Percentiles rank a stretch among this genome's conserved stretches.
These are phyloP conservation scores for Protodeltote pygarga DNA, from an alignment of 2,888 invertebrate genomes.

Conservation along the genomic window DNA sequence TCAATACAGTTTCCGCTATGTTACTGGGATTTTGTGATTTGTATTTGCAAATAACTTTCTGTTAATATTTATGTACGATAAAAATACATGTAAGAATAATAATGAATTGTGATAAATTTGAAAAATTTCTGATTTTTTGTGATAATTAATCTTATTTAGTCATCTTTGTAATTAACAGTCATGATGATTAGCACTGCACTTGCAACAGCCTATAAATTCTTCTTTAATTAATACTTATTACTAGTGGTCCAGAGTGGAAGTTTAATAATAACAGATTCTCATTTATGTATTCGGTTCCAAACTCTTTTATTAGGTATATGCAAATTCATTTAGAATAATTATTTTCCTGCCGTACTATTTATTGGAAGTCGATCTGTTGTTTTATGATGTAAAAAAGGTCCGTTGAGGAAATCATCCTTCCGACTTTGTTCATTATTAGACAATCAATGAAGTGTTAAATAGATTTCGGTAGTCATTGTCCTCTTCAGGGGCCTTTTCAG, in stretches of 20 bases:
- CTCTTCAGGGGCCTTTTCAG: conserved; percentile 2
- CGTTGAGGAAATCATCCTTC: conserved; percentile 13
- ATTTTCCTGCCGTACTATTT: background rate
- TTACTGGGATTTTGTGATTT: conserved; percentile 31
- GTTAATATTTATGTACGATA: conserved; percentile 17
- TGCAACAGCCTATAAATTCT: too few species aligned
- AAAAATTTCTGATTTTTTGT: too few species aligned
- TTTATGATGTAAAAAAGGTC: conserved; percentile 6
- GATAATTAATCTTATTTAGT: too few species aligned
- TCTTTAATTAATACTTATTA: too few species aligned
- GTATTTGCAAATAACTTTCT: conserved; percentile 27
- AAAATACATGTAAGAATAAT: too few species aligned
- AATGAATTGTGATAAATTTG: too few species aligned
- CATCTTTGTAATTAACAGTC: too few species aligned
- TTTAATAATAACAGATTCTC: background rate
- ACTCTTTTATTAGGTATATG: conserved; percentile 1
- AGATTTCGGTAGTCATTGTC: conserved; percentile 1
- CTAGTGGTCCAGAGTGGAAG: too few species aligned
- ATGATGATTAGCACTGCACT: too few species aligned
- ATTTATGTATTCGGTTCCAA: background rate
- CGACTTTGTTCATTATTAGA: background rate
- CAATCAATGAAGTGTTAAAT: conserved; percentile 23
- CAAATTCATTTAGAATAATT: conserved; percentile 18
- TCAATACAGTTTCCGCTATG: conserved; percentile 48
- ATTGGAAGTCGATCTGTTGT: conserved; percentile 1